Evolutionary conservation across 2,888 invertebrate species (phyloP), one percentile per base, ranked within the genome.

Genomic region (Dicranocentrus wangi): DNA sequence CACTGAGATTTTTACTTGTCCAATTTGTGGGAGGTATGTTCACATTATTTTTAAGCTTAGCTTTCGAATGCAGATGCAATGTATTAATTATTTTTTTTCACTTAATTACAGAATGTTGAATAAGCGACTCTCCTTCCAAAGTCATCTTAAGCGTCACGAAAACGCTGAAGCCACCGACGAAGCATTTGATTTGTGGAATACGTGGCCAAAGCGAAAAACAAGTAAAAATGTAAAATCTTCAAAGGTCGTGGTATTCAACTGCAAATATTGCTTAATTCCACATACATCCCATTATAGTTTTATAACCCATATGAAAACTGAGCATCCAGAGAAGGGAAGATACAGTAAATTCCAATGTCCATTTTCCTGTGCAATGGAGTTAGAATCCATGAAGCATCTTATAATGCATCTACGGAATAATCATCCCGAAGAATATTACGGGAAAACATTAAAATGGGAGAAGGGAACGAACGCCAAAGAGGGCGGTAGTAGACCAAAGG

Each of bases 251-350:
- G n/a, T 23, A n/a, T 77, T 69, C 25, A 68, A 53, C n/a, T 77
- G 76, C 69, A 77, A 77, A 17, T 77, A 51, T 39, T 77, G 76
- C 21, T 51, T 77, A 19, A 69, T 69, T 0, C 76, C 76, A 0
- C 76, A 69, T 43, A 23, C 10, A 0, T 51, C 68, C 0, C 68
- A 77, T 8, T 3, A 28, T 32, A 68, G 69, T 43, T 77, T 77
- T 25, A 0, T 77, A 13, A 51, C 47, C 1, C 76, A 77, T 19
- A 77, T 77, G 76, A 39, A 28, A 23, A 5, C 3, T 5, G 47
- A 69, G 13, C 76, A 77, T n/a, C 28, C 60, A 3, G 69, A 42
- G 1, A 77, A 51, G 25, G 76, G 61, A 32, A 27, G 39, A 17
- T 51, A 58, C 13, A 17, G 2, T n/a, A 77, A 51, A 2, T 69